A percentile compares a stretch with the other conserved stretches of the same genome.
phyloP scores from a whole-genome alignment of 2,888 invertebrate species.

The Drosophila phalerata region DNA sequence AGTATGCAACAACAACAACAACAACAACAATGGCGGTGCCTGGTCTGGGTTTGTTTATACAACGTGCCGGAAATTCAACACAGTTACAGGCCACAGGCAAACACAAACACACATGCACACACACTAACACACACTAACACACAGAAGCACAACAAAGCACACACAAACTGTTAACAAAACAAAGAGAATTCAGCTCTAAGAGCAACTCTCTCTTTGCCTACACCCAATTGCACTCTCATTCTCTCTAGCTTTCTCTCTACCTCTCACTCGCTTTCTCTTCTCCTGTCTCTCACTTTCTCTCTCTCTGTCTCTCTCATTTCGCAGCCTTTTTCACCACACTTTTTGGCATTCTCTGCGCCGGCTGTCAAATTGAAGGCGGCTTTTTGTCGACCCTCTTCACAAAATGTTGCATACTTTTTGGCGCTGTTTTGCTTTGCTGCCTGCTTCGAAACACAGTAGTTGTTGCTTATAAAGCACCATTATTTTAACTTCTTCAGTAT shows the following conservation, averaged over 20 bases:
- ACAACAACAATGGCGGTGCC: neutral
- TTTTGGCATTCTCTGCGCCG: conserved; percentile 59
- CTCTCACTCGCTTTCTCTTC: conserved; percentile 1
- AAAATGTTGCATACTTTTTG: conserved; percentile 66
- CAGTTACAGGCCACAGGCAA: conserved; percentile 63
- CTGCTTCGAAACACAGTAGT: conserved; percentile 55
- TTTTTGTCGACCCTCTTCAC: conserved; percentile 12
- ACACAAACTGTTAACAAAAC: conserved; percentile 1
- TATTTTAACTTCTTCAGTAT: neutral
- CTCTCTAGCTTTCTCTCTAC: conserved; percentile 1
- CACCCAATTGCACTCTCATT: neutral
- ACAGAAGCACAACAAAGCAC: neutral
- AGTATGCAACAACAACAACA: conserved; percentile 14
- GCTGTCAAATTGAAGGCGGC: conserved; percentile 56
- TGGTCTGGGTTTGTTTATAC: conserved; percentile 76
- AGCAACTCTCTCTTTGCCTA: conserved; percentile 14
- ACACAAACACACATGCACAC: conserved; percentile 31
- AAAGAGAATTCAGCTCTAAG: conserved; percentile 30
- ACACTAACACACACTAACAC: neutral
- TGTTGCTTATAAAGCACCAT: neutral
- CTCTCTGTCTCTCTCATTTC: conserved; percentile 10
- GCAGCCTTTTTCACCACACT: conserved; percentile 71
- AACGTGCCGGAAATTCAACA: conserved; percentile 76
- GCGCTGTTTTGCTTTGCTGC: conserved; percentile 59
- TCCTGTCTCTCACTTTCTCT: conserved; percentile 14